Evolutionary conservation across 2,113 vertebrate genomes (phyloP), one percentile per base, ranked within the genome.

Genomic region (Callipepla squamata): DNA sequence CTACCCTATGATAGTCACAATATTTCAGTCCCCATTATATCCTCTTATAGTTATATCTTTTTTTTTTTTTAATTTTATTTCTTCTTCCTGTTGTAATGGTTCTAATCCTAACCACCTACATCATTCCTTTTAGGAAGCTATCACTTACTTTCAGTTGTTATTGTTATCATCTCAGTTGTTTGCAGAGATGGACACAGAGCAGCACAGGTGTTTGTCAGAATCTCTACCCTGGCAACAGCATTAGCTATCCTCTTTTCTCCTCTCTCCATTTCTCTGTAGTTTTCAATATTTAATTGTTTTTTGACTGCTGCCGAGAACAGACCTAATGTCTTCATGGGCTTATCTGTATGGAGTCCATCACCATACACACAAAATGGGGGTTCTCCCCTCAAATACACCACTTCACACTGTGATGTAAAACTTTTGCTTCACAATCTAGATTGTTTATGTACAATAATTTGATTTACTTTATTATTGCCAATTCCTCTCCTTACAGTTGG

Each of bases 351-450:
- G 18, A 85, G 48, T 20, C 45, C 2, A 1, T 55, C 45, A 42
- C 3, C 12, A 11, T 3, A 19, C 15, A 66, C 20, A 34, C 3
- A 70, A 63, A 36, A 0, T 17, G 10, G 18, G 6, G 3, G 4
- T 6, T 73, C 1, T 72, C 22, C 48, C 6, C 5, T 7, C 11
- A 4, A 2, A 16, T 3, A 2, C 8, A n/a, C 23, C 30, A 4
- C 40, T 47, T 75, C 16, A 36, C 25, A n/a, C 32, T 30, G 19
- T 17, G 20, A 44, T 9, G 1, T 9, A n/a, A 80, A n/a, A 18
- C 21, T 13, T 57, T 62, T 80, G 2, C 6, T 51, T 88, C 50
- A 51, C 15, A 32, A 53, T 36, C 11, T 70, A 73, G 9, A 17
- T 9, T 5, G 23, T 73, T 87, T 58, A 53, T 53, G 72, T 73